Conservation (phyloP, 2,113 vertebrate genomes). For the Cheilinus undulatus region DNA sequence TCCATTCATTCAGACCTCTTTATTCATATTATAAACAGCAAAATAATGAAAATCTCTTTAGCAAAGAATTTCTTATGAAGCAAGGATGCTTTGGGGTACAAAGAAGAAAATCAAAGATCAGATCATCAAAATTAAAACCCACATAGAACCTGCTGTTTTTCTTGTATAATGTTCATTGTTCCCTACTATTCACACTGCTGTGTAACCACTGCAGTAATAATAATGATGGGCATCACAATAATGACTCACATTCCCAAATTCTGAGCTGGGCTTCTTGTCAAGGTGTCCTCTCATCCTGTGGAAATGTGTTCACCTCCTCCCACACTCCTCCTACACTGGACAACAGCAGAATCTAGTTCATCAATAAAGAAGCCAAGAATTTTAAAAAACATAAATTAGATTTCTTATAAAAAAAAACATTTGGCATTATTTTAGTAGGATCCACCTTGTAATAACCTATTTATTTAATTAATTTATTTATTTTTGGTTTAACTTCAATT, state of each 20-base stretch:
- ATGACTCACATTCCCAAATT: slow-evolving; percentile 18
- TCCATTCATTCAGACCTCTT: not conserved
- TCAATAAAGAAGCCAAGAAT: slow-evolving; percentile 11
- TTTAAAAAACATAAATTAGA: slow-evolving; percentile 20
- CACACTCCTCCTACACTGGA: slow-evolving; percentile 36
- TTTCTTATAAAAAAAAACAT: not conserved
- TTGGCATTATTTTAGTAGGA: not conserved
- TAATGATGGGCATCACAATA: not conserved
- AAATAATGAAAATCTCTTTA: not conserved
- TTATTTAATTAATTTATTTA: not conserved
- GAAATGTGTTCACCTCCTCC: slow-evolving; percentile 55
- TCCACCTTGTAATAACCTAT: not conserved
- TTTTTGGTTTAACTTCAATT: too few relatives aligned
- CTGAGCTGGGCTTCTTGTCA: slow-evolving; percentile 27
- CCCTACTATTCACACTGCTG: not conserved
- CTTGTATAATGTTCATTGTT: not conserved
- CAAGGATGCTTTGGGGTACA: not conserved
- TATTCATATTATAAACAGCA: too few relatives aligned
- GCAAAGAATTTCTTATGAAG: not conserved
- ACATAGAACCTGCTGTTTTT: not conserved
- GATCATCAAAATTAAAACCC: not conserved
- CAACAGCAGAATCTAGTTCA: slow-evolving; percentile 23
- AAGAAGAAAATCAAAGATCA: slow-evolving; percentile 10
- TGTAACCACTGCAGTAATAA: not conserved
- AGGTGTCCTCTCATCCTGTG: slow-evolving; percentile 39